Evolutionary conservation across 2,888 invertebrate species (phyloP).

Genomic region (Crocallis elinguaria): DNA sequence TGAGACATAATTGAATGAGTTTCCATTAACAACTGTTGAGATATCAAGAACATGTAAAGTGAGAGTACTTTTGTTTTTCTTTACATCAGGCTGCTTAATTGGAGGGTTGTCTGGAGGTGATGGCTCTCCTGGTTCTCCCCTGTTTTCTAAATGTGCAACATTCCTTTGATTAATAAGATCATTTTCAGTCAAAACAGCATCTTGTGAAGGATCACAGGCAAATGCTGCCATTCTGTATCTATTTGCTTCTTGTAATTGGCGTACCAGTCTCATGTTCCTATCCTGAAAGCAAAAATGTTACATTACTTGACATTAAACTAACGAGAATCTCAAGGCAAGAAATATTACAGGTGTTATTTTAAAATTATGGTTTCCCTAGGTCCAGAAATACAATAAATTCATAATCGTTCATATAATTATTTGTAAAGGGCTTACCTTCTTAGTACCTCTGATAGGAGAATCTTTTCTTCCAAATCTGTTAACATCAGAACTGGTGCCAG

Average conservation of each 20-base stretch:
- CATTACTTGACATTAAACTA: neutral
- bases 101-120: constrained; percentile 62
- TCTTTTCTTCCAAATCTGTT: constrained; percentile 68
- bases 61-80: constrained; percentile 87
- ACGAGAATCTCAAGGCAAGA: too few species aligned
- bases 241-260: constrained; percentile 79
- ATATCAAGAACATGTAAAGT: constrained; percentile 95
- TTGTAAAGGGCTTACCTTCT: too few species aligned
- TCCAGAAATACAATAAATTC: too few species aligned
- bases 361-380: too few species aligned
- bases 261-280: constrained; percentile 76
- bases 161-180: constrained; percentile 80
- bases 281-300: constrained; percentile 62
- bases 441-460: constrained; percentile 65
- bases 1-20: constrained; percentile 86
- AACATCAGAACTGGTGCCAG: constrained; percentile 45
- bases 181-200: constrained; percentile 68
- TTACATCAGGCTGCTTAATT: constrained; percentile 75
- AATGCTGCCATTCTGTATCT: constrained; percentile 83
- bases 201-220: constrained; percentile 71
- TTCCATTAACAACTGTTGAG: constrained; percentile 87
- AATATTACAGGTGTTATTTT: neutral
- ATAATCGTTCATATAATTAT: neutral
- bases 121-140: constrained; percentile 56
- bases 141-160: constrained; percentile 74